A percentile compares a stretch with the other conserved stretches of the same genome.
Evolutionary conservation across 2,113 vertebrate genomes (phyloP).

Genomic region (Chrysemys picta): DNA sequence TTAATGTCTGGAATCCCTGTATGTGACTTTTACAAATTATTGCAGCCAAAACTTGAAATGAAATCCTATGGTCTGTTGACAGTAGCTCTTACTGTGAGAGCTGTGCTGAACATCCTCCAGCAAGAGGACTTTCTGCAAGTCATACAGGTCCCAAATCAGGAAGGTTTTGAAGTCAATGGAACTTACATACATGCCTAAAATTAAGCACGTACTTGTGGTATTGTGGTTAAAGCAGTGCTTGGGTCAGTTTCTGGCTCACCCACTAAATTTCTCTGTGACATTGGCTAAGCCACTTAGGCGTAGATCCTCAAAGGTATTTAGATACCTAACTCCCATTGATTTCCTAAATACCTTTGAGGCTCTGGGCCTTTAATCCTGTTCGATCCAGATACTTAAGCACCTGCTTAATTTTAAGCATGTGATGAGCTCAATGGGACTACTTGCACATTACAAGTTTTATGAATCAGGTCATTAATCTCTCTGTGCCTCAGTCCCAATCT

Average conservation of each 20-base stretch:
- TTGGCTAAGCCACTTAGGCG: too few species aligned
- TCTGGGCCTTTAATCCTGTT: not conserved
- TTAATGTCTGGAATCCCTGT: not conserved
- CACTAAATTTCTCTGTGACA: not conserved
- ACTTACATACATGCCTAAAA: not conserved
- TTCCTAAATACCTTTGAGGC: not conserved
- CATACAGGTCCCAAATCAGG: not conserved
- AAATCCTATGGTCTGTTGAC: not conserved
- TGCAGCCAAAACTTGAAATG: not conserved
- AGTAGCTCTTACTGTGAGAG: not conserved
- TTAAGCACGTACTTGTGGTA: not conserved
- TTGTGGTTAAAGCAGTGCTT: not conserved
- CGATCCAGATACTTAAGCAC: not conserved
- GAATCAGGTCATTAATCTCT: not conserved
- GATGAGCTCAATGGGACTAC: not conserved
- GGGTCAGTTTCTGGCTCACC: not conserved
- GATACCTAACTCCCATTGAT: not conserved
- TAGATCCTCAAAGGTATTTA: not conserved
- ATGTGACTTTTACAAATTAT: not conserved
- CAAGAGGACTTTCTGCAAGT: not conserved
- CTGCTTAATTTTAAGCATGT: rapidly evolving
- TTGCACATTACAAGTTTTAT: not conserved
- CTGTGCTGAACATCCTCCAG: not conserved
- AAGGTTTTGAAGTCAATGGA: not conserved
- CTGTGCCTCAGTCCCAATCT: not conserved